These are phyloP conservation scores for Poecilobothrus nobilitatus DNA, from an alignment of 2,888 invertebrate genomes.

Conservation along the genomic window DNA sequence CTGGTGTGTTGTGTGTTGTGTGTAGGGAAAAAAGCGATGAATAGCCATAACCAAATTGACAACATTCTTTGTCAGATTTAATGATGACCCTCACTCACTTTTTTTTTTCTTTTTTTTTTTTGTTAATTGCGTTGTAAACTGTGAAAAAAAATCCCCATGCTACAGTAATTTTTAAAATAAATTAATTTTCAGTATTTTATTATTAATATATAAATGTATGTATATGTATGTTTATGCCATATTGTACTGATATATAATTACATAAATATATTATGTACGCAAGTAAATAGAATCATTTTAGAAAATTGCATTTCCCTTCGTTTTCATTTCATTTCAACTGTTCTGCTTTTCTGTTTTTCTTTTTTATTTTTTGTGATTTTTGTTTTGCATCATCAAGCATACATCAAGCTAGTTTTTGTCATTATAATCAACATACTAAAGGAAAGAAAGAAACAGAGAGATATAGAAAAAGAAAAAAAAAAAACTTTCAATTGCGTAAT, in stretches of 20 bases:
- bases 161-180: background rate
- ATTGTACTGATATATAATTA: background rate
- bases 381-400: background rate
- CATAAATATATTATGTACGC: background rate
- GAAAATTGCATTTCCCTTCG: slow-evolving; percentile 5
- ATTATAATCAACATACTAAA: too few species aligned
- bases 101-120: background rate
- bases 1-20: too few species aligned
- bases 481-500: slow-evolving; percentile 5
- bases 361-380: too few species aligned
- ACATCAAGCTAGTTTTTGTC: background rate
- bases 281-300: background rate
- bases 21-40: background rate
- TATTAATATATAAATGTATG: background rate
- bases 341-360: too few species aligned
- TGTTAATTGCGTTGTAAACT: slow-evolving; percentile 3
- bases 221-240: background rate
- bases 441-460: background rate
- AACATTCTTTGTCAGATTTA: background rate
- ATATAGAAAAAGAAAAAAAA: background rate
- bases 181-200: background rate
- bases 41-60: slow-evolving; percentile 6
- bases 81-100: background rate
- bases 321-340: background rate
- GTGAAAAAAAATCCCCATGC: background rate